Evolutionary conservation across 2,888 invertebrate species (phyloP).

Genomic region (Ceratothoa steindachneri): DNA sequence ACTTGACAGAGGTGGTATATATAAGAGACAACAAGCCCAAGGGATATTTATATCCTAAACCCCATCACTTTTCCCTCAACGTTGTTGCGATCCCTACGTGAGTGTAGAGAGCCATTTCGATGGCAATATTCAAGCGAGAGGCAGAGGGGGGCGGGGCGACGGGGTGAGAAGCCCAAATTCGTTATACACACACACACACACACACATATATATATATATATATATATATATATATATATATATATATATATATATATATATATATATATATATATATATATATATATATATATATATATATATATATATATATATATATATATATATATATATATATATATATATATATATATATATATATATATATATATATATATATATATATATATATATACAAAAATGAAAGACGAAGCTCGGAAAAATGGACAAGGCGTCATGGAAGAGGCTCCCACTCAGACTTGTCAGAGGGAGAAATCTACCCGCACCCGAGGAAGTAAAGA

Average conservation of each 20-base stretch:
- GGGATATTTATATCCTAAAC: no score
- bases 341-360: constrained; percentile 17
- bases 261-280: constrained; percentile 13
- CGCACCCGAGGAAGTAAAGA: no score
- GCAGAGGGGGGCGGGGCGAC: no score
- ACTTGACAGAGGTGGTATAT: no score
- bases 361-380: constrained; percentile 2
- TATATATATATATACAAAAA: constrained; percentile 2
- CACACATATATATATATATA: constrained; percentile 19
- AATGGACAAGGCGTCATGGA: background rate
- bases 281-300: background rate
- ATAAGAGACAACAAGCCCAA: no score
- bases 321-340: constrained; percentile 21
- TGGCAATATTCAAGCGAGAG: no score
- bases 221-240: background rate
- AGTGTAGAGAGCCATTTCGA: no score
- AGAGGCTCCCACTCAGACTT: no score
- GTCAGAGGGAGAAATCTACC: no score
- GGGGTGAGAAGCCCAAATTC: no score
- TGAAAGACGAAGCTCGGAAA: background rate
- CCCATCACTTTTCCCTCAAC: no score
- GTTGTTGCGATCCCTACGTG: no score
- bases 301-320: background rate
- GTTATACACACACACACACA: constrained; percentile 17
- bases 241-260: constrained; percentile 15